Evolutionary conservation across 1,140 invertebrate genomes (phyloP).

Genomic region (Drosophila mojavensis): DNA sequence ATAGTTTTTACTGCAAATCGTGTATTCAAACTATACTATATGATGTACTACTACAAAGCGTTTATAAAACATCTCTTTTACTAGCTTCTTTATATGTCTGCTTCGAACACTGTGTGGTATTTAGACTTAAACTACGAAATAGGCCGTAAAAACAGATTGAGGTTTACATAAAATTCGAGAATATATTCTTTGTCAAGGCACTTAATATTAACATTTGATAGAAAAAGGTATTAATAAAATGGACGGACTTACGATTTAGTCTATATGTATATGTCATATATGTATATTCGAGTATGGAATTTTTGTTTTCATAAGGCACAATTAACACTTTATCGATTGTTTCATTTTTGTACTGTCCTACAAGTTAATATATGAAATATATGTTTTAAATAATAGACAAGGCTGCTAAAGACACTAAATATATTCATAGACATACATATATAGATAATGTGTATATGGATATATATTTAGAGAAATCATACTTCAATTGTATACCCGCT

Average conservation of each 20-base stretch:
- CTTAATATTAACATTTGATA: constrained; percentile 64
- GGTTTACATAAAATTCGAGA: constrained; percentile 23
- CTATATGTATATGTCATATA: constrained; percentile 25
- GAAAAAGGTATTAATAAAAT: constrained; percentile 40
- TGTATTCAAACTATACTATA: background rate
- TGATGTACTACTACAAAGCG: no score
- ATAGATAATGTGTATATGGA: constrained; percentile 11
- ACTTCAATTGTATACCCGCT: constrained; percentile 62
- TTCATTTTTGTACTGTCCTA: constrained; percentile 65
- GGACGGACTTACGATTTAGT: constrained; percentile 68
- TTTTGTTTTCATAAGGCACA: constrained; percentile 56
- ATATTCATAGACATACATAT: background rate
- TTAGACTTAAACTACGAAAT: constrained; percentile 53
- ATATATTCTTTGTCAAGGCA: constrained; percentile 44
- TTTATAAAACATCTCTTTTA: constrained; percentile 17
- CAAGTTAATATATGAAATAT: constrained; percentile 44
- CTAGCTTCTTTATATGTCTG: constrained; percentile 12
- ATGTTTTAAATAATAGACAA: constrained; percentile 2
- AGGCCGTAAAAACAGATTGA: constrained; percentile 35
- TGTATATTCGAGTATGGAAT: constrained; percentile 43
- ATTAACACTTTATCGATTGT: constrained; percentile 40
- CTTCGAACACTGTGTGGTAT: constrained; percentile 18
- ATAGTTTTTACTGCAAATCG: constrained; percentile 2
- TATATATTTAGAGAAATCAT: constrained; percentile 15
- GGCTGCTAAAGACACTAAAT: constrained; percentile 15